phyloP scores from a whole-genome alignment of 2,797 vertebrate genomes.

The Hemitrygon akajei region DNA sequence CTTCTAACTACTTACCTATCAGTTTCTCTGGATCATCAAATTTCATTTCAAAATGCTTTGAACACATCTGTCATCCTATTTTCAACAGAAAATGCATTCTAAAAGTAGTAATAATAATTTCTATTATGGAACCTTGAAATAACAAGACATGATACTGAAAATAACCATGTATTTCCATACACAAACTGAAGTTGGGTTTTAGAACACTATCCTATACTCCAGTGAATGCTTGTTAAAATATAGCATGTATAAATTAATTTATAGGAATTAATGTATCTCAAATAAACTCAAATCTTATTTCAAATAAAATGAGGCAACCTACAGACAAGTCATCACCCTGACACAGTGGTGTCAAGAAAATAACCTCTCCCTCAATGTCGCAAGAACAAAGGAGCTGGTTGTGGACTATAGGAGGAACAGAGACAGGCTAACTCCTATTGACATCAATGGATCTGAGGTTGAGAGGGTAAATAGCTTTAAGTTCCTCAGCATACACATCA shows the following conservation, averaged over 20 bases:
- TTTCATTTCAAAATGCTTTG: not conserved
- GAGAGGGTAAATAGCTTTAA: no score
- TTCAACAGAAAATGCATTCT: not conserved
- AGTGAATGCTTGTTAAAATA: not conserved
- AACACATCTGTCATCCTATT: not conserved
- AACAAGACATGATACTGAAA: not conserved
- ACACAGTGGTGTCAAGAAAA: no score
- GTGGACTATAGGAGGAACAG: no score
- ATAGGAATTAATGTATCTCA: not conserved
- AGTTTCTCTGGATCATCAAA: not conserved
- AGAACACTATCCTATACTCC: not conserved
- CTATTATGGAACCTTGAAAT: no score
- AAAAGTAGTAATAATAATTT: not conserved
- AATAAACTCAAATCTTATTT: no score
- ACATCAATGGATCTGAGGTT: no score
- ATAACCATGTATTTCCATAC: not conserved
- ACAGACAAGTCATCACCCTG: no score
- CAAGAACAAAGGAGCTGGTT: no score
- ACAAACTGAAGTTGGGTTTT: not conserved
- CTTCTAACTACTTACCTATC: not conserved
- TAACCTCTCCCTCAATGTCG: no score
- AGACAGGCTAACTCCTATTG: no score
- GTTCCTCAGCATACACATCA: no score
- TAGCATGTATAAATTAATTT: not conserved
- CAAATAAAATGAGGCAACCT: no score